Evolutionary conservation across 2,113 vertebrate genomes (phyloP).

Genomic region (Paracanthobrama guichenoti): DNA sequence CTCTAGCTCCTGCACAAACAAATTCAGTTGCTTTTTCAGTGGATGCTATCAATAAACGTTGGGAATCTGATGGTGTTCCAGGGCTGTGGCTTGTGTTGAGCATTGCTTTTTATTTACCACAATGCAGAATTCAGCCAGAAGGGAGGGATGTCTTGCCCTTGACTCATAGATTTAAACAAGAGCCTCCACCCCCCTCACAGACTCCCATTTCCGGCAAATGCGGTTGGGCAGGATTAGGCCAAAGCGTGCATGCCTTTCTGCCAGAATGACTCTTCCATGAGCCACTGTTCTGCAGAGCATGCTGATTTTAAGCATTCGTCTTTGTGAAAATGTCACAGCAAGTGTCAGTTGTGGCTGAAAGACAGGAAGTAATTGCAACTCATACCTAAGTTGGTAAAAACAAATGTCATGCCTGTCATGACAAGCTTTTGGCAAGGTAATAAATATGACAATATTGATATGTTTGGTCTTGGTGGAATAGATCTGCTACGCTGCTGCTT

Average conservation of each 20-base stretch:
- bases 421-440: too few relatives aligned
- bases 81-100: constrained; percentile 12
- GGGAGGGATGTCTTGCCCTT: constrained; percentile 69
- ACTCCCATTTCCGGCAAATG: constrained; percentile 64
- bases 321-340: not conserved
- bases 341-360: not conserved
- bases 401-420: too few relatives aligned
- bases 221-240: constrained; percentile 66
- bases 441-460: too few relatives aligned
- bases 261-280: constrained; percentile 63
- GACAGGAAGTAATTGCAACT: not conserved
- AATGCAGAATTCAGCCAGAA: constrained; percentile 49
- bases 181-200: constrained; percentile 57
- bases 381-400: not conserved
- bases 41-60: constrained; percentile 13
- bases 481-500: too few relatives aligned
- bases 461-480: too few relatives aligned
- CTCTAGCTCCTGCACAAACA: constrained; percentile 20
- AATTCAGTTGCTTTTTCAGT: constrained; percentile 22
- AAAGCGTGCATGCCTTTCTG: constrained; percentile 65
- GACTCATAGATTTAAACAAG: constrained; percentile 75
- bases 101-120: constrained; percentile 21
- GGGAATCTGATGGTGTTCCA: constrained; percentile 12
- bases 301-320: constrained; percentile 28
- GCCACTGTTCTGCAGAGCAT: constrained; percentile 55